These are phyloP conservation scores for Oryzias melastigma DNA, from an alignment of 2,113 vertebrate species.

Conservation along the genomic window DNA sequence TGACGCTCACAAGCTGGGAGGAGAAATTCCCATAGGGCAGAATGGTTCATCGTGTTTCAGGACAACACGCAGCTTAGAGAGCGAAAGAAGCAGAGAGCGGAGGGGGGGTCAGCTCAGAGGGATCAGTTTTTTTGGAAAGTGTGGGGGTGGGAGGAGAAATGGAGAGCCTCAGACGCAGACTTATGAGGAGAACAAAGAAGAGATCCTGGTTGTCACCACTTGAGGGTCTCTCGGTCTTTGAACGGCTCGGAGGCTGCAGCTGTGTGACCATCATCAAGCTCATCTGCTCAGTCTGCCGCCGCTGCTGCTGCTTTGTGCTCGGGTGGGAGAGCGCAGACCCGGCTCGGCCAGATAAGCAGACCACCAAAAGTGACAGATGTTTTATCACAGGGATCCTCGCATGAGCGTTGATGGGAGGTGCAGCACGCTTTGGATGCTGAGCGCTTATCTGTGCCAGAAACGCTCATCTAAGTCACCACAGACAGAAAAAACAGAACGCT, in stretches of 20 bases:
- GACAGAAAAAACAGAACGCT: not conserved
- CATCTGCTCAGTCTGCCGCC: constrained; percentile 31
- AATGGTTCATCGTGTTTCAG: constrained; percentile 84
- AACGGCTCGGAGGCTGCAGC: constrained; percentile 59
- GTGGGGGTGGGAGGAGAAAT: constrained; percentile 7
- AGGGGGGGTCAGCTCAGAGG: constrained; percentile 22
- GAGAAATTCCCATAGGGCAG: constrained; percentile 82
- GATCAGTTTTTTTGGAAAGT: constrained; percentile 14
- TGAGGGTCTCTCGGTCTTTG: constrained; percentile 67
- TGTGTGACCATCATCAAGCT: constrained; percentile 39
- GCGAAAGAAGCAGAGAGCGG: constrained; percentile 38
- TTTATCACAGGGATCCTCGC: constrained; percentile 36
- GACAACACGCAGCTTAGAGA: constrained; percentile 79
- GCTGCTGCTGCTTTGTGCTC: constrained; percentile 46
- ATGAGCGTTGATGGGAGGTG: constrained; percentile 14
- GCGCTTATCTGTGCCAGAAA: constrained; percentile 36
- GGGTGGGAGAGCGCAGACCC: constrained; percentile 48
- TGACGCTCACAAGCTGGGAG: constrained; percentile 72
- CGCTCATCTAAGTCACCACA: constrained; percentile 28
- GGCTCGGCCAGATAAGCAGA: constrained; percentile 66
- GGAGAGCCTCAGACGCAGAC: constrained; percentile 28
- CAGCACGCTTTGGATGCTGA: constrained; percentile 62
- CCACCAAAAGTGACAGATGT: constrained; percentile 53
- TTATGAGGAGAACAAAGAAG: constrained; percentile 20
- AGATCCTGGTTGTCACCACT: constrained; percentile 62